Evolutionary conservation across 2,888 invertebrate species (phyloP).

Genomic region (Ceraclea dissimilis): DNA sequence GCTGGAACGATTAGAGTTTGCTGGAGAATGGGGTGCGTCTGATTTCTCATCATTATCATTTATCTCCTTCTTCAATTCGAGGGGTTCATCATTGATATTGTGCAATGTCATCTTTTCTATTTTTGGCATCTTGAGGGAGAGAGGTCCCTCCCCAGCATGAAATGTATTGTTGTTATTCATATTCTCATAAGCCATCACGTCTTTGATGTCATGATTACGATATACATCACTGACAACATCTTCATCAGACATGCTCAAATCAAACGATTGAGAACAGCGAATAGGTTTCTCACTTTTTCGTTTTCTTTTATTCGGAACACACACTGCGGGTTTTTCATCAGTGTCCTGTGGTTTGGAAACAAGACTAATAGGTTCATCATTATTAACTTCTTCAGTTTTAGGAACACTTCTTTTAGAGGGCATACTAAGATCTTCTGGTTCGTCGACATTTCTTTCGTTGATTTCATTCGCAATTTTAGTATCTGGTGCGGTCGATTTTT

Average conservation of each 20-base stretch:
- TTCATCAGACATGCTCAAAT: slow-evolving; percentile 45
- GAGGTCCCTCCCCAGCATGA: slow-evolving; percentile 36
- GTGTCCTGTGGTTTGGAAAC: slow-evolving; percentile 41
- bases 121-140: slow-evolving; percentile 45
- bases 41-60: slow-evolving; percentile 38
- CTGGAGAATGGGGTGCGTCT: slow-evolving; percentile 28
- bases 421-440: slow-evolving; percentile 63
- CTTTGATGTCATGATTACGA: slow-evolving; percentile 16
- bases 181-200: slow-evolving; percentile 8
- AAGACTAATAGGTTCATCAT: slow-evolving; percentile 50
- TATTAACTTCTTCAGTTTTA: slow-evolving; percentile 47
- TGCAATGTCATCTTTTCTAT: slow-evolving; percentile 40
- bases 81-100: slow-evolving; percentile 31
- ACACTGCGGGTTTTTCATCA: slow-evolving; percentile 42
- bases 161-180: slow-evolving; percentile 24
- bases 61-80: slow-evolving; percentile 29
- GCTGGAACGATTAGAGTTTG: slow-evolving; percentile 9
- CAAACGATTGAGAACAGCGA: slow-evolving; percentile 55
- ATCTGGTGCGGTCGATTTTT: slow-evolving; percentile 11
- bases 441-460: slow-evolving; percentile 39
- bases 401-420: slow-evolving; percentile 54
- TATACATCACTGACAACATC: slow-evolving; percentile 34
- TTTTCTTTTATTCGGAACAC: slow-evolving; percentile 62
- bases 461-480: slow-evolving; percentile 30
- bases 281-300: slow-evolving; percentile 78